These are phyloP conservation scores for Prosapia bicincta DNA, from an alignment of 2,888 invertebrate species.

Conservation along the genomic window DNA sequence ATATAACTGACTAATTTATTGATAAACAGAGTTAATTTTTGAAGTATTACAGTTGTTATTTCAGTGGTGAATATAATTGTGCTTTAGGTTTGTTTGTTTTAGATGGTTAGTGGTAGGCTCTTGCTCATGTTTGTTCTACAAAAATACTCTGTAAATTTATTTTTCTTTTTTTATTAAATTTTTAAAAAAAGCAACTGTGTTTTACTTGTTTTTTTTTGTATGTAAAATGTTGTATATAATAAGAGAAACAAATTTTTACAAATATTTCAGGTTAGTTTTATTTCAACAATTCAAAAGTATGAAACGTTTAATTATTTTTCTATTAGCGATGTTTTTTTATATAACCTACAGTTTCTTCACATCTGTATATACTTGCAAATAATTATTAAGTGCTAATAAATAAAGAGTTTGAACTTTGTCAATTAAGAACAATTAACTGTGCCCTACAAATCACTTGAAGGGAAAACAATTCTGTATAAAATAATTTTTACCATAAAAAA, in stretches of 20 bases:
- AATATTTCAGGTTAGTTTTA: not conserved
- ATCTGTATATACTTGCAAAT: too few species aligned
- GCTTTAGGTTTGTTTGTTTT: conserved; percentile 1
- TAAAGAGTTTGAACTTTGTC: too few species aligned
- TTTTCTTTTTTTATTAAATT: not conserved
- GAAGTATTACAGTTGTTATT: not conserved
- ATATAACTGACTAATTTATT: not conserved
- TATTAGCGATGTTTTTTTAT: too few species aligned
- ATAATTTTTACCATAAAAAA: too few species aligned
- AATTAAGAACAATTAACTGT: too few species aligned
- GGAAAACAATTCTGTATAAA: too few species aligned
- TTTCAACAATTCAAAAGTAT: not conserved
- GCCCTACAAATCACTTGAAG: too few species aligned
- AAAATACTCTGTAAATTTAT: not conserved
- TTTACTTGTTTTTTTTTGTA: not conserved
- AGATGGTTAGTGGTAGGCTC: not conserved
- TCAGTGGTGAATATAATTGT: not conserved
- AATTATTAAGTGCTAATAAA: too few species aligned
- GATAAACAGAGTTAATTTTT: not conserved
- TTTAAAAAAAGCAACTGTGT: not conserved
- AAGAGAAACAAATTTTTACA: not conserved
- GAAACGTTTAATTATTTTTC: too few species aligned
- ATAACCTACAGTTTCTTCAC: too few species aligned
- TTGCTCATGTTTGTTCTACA: not conserved
- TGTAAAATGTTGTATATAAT: not conserved